Percentiles rank a stretch among this genome's conserved stretches.
Conservation (phyloP, 2,888 invertebrate species). For the Pterostichus madidus region DNA sequence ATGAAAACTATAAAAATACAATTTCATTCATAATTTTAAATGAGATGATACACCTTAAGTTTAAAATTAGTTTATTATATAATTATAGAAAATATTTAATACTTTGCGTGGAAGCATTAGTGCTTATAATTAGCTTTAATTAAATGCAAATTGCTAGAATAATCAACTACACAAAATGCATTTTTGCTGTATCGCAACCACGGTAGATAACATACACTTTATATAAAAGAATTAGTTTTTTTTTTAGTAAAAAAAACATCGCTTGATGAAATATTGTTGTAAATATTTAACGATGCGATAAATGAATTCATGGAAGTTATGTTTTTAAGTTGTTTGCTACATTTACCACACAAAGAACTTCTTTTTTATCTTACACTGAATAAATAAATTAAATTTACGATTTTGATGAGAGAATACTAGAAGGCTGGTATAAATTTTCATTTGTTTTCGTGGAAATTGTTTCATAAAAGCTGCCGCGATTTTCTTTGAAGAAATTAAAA, state of each 20-base stretch:
- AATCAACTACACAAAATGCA: not conserved
- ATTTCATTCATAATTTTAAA: too few species aligned
- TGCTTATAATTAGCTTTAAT: constrained; percentile 23
- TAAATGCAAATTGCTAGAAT: constrained; percentile 18
- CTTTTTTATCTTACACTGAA: constrained; percentile 10
- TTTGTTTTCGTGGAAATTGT: constrained; percentile 6
- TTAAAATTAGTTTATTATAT: too few species aligned
- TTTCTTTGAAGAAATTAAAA: constrained; percentile 14
- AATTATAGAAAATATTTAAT: too few species aligned
- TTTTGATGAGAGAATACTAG: not conserved
- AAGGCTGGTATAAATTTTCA: not conserved
- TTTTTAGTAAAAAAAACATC: not conserved
- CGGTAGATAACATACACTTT: constrained; percentile 8
- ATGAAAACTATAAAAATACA: too few species aligned
- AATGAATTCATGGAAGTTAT: constrained; percentile 33
- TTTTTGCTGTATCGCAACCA: not conserved
- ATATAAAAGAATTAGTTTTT: constrained; percentile 1
- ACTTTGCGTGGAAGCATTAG: too few species aligned
- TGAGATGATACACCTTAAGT: too few species aligned
- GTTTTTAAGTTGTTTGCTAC: constrained; percentile 37
- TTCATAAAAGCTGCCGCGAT: not conserved
- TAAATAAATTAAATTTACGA: constrained; percentile 17
- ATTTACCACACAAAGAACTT: constrained; percentile 29
- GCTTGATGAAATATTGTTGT: constrained; percentile 31
- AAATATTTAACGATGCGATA: constrained; percentile 44